These are phyloP conservation scores for Falco naumanni DNA, from an alignment of 2,797 vertebrate genomes.

Conservation along the genomic window DNA sequence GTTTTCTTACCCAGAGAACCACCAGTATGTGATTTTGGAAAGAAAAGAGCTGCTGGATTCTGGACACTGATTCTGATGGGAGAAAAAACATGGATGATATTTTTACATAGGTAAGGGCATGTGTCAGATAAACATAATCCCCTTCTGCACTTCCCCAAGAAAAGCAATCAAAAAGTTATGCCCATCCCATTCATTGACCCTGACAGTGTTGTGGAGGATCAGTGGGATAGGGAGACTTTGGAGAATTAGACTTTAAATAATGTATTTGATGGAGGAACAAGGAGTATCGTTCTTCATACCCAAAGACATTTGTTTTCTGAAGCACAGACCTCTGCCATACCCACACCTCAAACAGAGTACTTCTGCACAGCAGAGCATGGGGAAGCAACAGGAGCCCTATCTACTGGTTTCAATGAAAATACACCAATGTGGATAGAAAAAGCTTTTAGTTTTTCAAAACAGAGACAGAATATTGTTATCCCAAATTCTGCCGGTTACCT, in stretches of 20 bases:
- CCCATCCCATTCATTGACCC: background rate
- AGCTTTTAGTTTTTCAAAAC: background rate
- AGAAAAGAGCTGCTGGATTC: slow-evolving; percentile 89
- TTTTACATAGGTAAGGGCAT: background rate
- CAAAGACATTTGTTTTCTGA: background rate
- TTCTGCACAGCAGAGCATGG: background rate
- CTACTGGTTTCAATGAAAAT: background rate
- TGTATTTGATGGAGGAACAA: background rate
- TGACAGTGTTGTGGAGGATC: background rate
- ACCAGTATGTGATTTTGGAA: slow-evolving; percentile 95
- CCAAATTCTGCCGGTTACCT: background rate
- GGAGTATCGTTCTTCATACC: background rate
- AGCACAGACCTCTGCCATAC: background rate
- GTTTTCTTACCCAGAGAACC: slow-evolving; percentile 92
- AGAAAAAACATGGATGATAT: slow-evolving; percentile 2
- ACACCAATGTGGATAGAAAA: background rate
- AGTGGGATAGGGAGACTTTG: background rate
- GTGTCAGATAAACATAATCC: background rate
- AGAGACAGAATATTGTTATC: background rate
- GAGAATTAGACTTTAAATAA: background rate
- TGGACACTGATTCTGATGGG: slow-evolving; percentile 90
- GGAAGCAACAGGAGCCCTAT: background rate
- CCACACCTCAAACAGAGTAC: background rate
- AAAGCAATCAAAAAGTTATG: background rate
- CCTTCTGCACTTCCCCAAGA: background rate